These are phyloP conservation scores for Cetoscarus ocellatus DNA, from an alignment of 2,797 vertebrate species.

Conservation along the genomic window DNA sequence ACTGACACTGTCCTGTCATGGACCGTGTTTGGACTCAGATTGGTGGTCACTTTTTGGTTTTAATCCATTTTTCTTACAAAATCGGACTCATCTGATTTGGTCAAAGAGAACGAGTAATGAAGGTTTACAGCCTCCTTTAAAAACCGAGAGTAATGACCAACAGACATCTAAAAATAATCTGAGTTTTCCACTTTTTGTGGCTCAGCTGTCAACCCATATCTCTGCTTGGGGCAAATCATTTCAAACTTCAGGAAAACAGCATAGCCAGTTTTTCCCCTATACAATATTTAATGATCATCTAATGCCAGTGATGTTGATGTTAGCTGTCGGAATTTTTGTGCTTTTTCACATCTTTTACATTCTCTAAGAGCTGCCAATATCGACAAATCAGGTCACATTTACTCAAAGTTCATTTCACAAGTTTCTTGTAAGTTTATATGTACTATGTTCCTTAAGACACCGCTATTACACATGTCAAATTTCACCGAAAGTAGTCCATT, in stretches of 20 bases:
- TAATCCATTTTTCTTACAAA: constrained; percentile 45
- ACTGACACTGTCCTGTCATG: constrained; percentile 22
- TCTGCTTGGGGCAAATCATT: constrained; percentile 21
- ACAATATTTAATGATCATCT: not conserved
- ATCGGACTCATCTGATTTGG: constrained; percentile 43
- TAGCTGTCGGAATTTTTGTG: no score
- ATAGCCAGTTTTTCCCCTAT: not conserved
- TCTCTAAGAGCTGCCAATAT: no score
- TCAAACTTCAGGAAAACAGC: not conserved
- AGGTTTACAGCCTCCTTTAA: constrained; percentile 20
- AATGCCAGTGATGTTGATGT: not conserved
- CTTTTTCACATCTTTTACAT: no score
- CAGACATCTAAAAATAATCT: constrained; percentile 54
- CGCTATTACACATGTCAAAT: no score
- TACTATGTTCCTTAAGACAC: no score
- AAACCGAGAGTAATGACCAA: constrained; percentile 50
- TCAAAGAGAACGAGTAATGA: constrained; percentile 11
- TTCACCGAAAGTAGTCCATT: no score
- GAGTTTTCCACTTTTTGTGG: constrained; percentile 28
- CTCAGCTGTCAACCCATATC: constrained; percentile 39
- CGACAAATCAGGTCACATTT: no score
- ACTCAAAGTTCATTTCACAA: no score
- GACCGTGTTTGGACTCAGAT: constrained; percentile 21
- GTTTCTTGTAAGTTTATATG: no score
- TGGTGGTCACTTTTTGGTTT: constrained; percentile 12